Percentiles rank a stretch among this genome's conserved stretches.
These are phyloP conservation scores for Protosalanx chinensis DNA, from an alignment of 2,797 vertebrate genomes.

Conservation along the genomic window DNA sequence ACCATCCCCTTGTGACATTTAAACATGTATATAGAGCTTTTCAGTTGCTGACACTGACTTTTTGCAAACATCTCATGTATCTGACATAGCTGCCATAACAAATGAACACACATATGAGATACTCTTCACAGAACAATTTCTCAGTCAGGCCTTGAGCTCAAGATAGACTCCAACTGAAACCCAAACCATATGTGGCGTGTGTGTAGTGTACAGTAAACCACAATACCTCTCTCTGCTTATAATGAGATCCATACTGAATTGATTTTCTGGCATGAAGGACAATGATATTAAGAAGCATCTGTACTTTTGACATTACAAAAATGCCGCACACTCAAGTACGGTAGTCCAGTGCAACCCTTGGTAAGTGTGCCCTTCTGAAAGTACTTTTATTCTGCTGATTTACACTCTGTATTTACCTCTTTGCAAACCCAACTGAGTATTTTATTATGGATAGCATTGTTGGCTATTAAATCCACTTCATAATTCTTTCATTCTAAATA, in stretches of 20 bases:
- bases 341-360: neutral
- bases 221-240: neutral
- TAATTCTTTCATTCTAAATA: conserved; percentile 35
- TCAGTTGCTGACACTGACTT: neutral
- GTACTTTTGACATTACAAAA: neutral
- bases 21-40: neutral
- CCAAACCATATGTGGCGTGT: neutral
- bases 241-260: conserved; percentile 1
- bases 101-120: neutral
- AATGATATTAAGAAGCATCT: neutral
- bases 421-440: neutral
- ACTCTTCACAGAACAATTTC: neutral
- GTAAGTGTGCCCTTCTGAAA: conserved; percentile 10
- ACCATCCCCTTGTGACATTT: neutral
- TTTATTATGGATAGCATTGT: conserved; percentile 1
- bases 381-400: neutral
- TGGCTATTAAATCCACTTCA: conserved; percentile 30
- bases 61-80: neutral
- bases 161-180: conserved; percentile 1
- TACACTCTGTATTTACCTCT: conserved; percentile 4
- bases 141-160: neutral
- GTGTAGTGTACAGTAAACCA: neutral
- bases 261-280: neutral
- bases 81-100: conserved; percentile 14
- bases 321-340: neutral